Evolutionary conservation across 1,140 invertebrate species (phyloP), one percentile per base, ranked within the genome.

Genomic region (Phortica variegata): DNA sequence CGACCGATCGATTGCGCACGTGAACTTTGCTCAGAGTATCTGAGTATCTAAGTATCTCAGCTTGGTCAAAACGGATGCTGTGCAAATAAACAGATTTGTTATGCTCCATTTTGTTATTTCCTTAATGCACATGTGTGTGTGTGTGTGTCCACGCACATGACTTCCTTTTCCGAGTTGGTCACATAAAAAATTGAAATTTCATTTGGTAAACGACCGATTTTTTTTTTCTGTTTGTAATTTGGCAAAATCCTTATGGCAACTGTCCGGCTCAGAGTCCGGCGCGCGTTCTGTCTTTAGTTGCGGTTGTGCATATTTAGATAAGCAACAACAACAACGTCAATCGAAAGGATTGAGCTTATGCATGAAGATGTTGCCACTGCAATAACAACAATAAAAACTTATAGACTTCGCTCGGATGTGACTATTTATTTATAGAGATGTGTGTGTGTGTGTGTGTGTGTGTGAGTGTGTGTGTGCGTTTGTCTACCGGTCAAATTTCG

Each of bases 51-150:
- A n/a, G n/a, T n/a, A n/a, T n/a, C n/a, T n/a, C n/a, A n/a, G n/a
- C n/a, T n/a, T 34, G 32, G 13, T n/a, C 32, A 34, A 34, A 34
- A 34, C 52, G 60, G 59, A 61, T 63, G 57, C 34, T 58, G 58
- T 61, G 66, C 62, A 66, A 65, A 65, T 70, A 71, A 71, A 71
- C 66, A 71, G 55, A 71, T 71, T 71, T 71, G 66, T 71, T 71
- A 71, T 71, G 66, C 66, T 46, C 57, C 65, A 63, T 59, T 69
- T 69, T 68, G 61, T 61, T 61, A 50, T 65, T 58, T 56, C 61
- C 61, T 59, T 55, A 46, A 52, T 39, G 43, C 36, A 36, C 12
- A 12, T n/a, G 33, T 34, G 4, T 15, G 33, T 34, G 33, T 34
- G 4, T 29, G 26, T 7, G 26, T 7, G 26, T 29, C 26, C 26